Evolutionary conservation across 2,113 vertebrate species (phyloP), one percentile per base, ranked within the genome.

Genomic region (Heterocephalus glaber): DNA sequence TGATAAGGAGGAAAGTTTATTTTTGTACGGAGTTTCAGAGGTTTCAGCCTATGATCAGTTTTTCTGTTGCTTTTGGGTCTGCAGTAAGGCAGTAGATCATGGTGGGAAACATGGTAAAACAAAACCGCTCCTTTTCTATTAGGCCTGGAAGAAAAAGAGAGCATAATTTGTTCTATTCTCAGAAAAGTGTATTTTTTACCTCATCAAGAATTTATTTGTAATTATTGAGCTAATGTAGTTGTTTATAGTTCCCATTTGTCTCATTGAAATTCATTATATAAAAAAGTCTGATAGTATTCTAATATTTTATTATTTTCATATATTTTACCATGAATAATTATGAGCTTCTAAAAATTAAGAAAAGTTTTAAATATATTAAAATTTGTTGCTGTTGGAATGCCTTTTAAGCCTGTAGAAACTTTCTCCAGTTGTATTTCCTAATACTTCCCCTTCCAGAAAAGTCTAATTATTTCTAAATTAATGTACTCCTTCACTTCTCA

Each of bases 211-310:
- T 65, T 81, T 44, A 66, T 19, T 38, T 70, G 38, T 1, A 24
- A 47, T 38, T 66, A 63, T 52, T 41, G 33, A 92, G 35, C 17
- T 26, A 70, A 86, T 41, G 4, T 3, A 86, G 19, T 33, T 2
- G 30, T 76, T 94, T 58, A 22, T 60, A 24, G 22, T 66, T 66
- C 13, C 19, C 63, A 77, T 63, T 79, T 70, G 2, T 38, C 80
- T 86, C 10, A 60, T 72, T 52, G 60, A 89, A 80, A 86, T 5
- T 90, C 20, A 58, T 61, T 79, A 11, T 35, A 74, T 93, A 81
- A 81, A 61, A 82, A 86, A 93, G 47, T 10, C 49, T 61, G 3
- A 52, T 5, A 81, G 22, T 72, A 68, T 94, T 94, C 66, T 92
- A 19, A 82, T 84, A 52, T 65, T 28, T 61, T 3, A 33, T 13